Evolutionary conservation across 2,888 invertebrate species (phyloP).

Genomic region (Netelia virgata): DNA sequence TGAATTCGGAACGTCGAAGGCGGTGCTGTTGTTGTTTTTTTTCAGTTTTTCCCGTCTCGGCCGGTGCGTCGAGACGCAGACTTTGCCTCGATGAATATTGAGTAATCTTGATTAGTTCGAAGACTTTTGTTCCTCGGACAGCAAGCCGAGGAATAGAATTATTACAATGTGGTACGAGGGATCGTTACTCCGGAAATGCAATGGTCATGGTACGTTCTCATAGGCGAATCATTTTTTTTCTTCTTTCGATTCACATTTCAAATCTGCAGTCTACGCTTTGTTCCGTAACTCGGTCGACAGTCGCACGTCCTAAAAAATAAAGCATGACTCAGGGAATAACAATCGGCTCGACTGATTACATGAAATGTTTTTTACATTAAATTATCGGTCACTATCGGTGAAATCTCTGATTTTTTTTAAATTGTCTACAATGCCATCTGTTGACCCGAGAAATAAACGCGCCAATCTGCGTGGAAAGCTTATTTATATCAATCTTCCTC

Average conservation of each 20-base stretch:
- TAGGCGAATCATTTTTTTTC: too few species aligned
- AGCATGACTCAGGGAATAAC: too few species aligned
- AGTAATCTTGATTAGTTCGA: constrained; percentile 31
- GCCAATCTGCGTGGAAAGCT: too few species aligned
- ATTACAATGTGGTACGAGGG: neutral
- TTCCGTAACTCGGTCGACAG: neutral
- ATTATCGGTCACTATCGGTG: constrained; percentile 5
- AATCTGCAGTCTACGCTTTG: neutral
- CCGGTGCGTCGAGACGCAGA: neutral
- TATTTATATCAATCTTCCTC: too few species aligned
- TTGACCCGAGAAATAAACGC: too few species aligned
- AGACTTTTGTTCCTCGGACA: constrained; percentile 7
- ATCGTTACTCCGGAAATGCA: neutral
- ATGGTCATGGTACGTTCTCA: neutral
- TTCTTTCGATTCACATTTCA: too few species aligned
- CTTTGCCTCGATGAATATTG: constrained; percentile 54
- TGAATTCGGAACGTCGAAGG: constrained; percentile 30
- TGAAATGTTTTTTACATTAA: neutral
- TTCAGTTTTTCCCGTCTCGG: neutral
- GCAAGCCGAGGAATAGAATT: neutral
- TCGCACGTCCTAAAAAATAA: too few species aligned
- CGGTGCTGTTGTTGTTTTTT: constrained; percentile 5
- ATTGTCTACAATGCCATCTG: constrained; percentile 2
- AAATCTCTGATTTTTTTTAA: neutral
- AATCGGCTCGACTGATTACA: too few species aligned